phyloP scores from a whole-genome alignment of 2,113 vertebrate genomes.

The Spheniscus mendiculus region DNA sequence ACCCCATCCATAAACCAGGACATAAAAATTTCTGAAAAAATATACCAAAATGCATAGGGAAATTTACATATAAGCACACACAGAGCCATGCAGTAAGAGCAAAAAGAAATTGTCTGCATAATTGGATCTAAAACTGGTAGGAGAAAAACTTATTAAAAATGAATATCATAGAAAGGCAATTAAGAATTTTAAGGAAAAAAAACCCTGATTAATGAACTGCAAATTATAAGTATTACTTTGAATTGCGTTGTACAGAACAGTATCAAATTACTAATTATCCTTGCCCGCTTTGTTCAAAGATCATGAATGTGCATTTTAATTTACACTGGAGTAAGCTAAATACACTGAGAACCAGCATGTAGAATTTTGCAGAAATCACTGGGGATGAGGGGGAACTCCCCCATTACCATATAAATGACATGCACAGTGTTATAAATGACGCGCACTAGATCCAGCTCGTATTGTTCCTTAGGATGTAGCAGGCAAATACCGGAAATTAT shows the following conservation, averaged over 20 bases:
- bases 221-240: slow-evolving; percentile 53
- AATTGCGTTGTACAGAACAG: neutral
- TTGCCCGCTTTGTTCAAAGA: slow-evolving; percentile 14
- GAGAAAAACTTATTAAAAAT: slow-evolving; percentile 37
- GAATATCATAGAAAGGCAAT: slow-evolving; percentile 37
- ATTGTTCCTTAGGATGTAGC: neutral
- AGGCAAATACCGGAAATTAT: slow-evolving; percentile 40
- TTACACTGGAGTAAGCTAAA: neutral
- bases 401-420: slow-evolving; percentile 39
- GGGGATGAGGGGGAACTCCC: slow-evolving; percentile 1
- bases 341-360: neutral
- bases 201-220: slow-evolving; percentile 43
- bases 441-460: neutral
- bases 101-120: neutral
- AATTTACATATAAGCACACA: neutral
- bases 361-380: neutral
- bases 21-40: neutral
- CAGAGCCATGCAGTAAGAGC: neutral
- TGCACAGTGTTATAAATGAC: neutral
- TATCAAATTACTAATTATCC: slow-evolving; percentile 16
- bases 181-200: slow-evolving; percentile 37
- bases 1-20: neutral
- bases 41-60: neutral
- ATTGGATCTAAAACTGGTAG: slow-evolving; percentile 21
- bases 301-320: slow-evolving; percentile 38